Conservation (phyloP, 1,140 invertebrate genomes). For the Argopecten irradians region DNA sequence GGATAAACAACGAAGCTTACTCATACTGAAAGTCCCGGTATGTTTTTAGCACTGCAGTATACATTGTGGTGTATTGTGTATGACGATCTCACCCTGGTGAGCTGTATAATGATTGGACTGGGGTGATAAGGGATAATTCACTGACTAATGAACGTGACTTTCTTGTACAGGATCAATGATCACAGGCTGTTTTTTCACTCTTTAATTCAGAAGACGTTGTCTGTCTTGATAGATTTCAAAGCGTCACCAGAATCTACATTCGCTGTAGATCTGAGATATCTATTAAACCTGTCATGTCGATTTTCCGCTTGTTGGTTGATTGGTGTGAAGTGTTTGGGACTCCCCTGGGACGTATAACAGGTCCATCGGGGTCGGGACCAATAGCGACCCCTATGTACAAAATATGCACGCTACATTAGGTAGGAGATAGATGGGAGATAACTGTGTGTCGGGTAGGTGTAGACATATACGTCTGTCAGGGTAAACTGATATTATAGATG, state of each 20-base stretch:
- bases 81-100: neutral
- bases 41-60: too few species aligned
- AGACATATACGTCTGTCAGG: neutral
- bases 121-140: neutral
- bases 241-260: neutral
- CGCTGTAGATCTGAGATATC: conserved; percentile 6
- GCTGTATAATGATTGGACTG: neutral
- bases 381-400: neutral
- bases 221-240: conserved; percentile 17
- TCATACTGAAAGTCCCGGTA: too few species aligned
- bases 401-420: neutral
- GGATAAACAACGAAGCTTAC: too few species aligned
- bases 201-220: neutral
- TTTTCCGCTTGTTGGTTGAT: conserved; percentile 15
- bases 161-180: neutral
- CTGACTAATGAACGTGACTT: neutral
- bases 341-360: neutral
- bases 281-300: neutral
- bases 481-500: neutral
- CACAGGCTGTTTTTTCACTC: neutral
- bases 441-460: neutral
- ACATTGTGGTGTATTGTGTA: neutral
- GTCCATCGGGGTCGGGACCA: neutral
- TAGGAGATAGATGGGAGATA: neutral
- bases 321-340: neutral